These are phyloP conservation scores for Barbus barbus DNA, from an alignment of 2,113 vertebrate species.

Conservation along the genomic window DNA sequence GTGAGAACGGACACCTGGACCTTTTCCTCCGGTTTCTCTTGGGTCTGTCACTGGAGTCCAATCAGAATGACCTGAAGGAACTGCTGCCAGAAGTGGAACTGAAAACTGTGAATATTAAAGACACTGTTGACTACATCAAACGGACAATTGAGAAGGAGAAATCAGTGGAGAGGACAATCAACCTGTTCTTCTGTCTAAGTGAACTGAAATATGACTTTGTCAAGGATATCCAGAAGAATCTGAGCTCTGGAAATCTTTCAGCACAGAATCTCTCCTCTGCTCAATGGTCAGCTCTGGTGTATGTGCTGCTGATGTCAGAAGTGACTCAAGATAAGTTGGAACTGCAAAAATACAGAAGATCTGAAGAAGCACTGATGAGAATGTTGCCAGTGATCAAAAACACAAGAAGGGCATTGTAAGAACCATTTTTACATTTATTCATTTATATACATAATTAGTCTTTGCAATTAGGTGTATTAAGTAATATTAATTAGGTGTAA, in stretches of 20 bases:
- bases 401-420: background rate
- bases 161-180: background rate
- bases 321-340: background rate
- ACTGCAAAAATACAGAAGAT: background rate
- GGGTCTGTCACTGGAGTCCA: slow-evolving; percentile 23
- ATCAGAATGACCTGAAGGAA: slow-evolving; percentile 27
- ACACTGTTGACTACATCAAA: background rate
- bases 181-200: background rate
- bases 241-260: background rate
- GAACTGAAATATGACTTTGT: background rate
- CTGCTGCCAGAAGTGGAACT: background rate
- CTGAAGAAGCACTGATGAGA: background rate
- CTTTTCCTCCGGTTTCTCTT: slow-evolving; percentile 38
- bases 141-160: background rate
- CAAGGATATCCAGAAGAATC: background rate
- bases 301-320: background rate
- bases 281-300: background rate
- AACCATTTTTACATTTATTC: background rate
- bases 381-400: background rate
- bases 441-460: no score
- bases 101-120: background rate
- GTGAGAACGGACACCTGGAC: slow-evolving; percentile 27
- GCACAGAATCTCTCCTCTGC: background rate
- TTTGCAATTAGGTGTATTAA: no score
- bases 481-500: no score